A percentile compares a stretch with the other conserved stretches of the same genome.
Evolutionary conservation across 1,140 invertebrate species (phyloP).

Genomic region (Trachymyrmex cornetzi): DNA sequence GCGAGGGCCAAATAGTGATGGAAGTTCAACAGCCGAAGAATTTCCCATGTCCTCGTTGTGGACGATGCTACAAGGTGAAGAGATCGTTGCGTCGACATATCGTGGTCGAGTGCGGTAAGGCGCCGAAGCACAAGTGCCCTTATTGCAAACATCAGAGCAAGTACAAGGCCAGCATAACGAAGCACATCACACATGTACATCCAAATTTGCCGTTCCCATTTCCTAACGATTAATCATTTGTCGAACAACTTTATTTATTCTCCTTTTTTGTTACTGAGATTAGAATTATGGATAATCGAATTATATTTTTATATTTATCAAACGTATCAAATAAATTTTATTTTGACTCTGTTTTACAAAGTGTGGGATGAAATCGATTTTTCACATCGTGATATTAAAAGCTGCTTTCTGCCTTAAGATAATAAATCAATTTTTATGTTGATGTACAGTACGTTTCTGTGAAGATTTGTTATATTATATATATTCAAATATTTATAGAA

Average conservation of each 20-base stretch:
- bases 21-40: constrained; percentile 69
- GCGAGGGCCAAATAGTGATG: neutral
- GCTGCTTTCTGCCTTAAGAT: neutral
- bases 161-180: constrained; percentile 89
- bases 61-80: constrained; percentile 87
- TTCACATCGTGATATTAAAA: neutral
- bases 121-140: constrained; percentile 87
- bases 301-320: neutral
- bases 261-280: neutral
- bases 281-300: neutral
- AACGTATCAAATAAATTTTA: neutral
- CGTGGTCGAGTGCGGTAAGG: constrained; percentile 89
- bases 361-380: neutral
- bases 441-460: neutral
- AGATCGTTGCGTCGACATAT: constrained; percentile 88
- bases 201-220: constrained; percentile 69
- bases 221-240: neutral
- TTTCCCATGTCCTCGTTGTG: constrained; percentile 90
- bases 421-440: constrained; percentile 9
- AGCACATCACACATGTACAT: constrained; percentile 81
- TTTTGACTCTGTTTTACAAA: constrained; percentile 3
- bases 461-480: neutral
- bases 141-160: constrained; percentile 85
- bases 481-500: neutral
- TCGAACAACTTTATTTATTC: neutral